Evolutionary conservation across 2,888 invertebrate genomes (phyloP).

Genomic region (Drosophila maculinotata): DNA sequence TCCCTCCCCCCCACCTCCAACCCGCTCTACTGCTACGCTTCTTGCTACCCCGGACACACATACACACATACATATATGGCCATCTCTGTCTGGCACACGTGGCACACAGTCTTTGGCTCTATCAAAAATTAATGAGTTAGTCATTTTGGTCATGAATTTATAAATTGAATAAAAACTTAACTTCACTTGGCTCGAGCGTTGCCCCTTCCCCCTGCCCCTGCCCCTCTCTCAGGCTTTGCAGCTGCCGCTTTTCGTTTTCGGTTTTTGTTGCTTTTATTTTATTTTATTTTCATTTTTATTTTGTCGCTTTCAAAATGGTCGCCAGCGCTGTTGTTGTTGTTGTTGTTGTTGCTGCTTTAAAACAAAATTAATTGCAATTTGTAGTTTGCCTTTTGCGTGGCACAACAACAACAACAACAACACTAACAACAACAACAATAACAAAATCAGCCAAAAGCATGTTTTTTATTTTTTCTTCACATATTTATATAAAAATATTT

Average conservation of each 20-base stretch:
- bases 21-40: slow-evolving; percentile 3
- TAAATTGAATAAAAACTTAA: slow-evolving; percentile 79
- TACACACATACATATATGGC: slow-evolving; percentile 7
- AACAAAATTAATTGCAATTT: slow-evolving; percentile 75
- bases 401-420: slow-evolving; percentile 5
- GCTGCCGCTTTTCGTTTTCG: slow-evolving; percentile 64
- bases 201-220: slow-evolving; percentile 7
- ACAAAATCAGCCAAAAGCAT: slow-evolving; percentile 6
- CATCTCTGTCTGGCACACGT: slow-evolving; percentile 26
- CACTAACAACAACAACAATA: slow-evolving; percentile 2
- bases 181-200: slow-evolving; percentile 49
- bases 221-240: slow-evolving; percentile 42
- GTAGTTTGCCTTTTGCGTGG: slow-evolving; percentile 43
- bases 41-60: slow-evolving; percentile 3
- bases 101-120: slow-evolving; percentile 49
- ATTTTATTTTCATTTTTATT: slow-evolving; percentile 23
- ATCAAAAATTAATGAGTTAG: slow-evolving; percentile 80
- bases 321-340: slow-evolving; percentile 35
- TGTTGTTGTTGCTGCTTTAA: slow-evolving; percentile 33
- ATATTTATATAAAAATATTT: slow-evolving; percentile 13
- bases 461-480: not conserved
- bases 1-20: not conserved
- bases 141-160: slow-evolving; percentile 79
- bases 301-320: slow-evolving; percentile 71
- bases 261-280: slow-evolving; percentile 27